A percentile compares a stretch with the other conserved stretches of the same genome.
Conservation (phyloP, 2,888 invertebrate species). For the Bombyx huttoni region DNA sequence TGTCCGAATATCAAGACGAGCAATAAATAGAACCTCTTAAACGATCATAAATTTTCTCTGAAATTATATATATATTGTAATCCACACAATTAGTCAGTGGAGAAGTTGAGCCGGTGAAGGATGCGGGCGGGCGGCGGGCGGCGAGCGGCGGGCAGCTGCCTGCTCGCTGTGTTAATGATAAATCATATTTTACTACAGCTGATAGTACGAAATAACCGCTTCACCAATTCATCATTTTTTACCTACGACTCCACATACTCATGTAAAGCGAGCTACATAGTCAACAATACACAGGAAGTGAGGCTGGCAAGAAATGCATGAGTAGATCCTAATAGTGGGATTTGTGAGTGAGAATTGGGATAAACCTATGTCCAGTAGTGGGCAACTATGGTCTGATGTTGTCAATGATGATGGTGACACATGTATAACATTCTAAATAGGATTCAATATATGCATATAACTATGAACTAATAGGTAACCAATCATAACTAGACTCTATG, state of each 20-base stretch:
- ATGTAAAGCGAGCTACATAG: no score
- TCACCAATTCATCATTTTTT: no score
- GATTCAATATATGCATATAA: no score
- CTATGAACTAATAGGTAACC: no score
- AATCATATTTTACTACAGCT: conserved; percentile 25
- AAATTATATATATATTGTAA: conserved; percentile 47
- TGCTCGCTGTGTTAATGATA: conserved; percentile 16
- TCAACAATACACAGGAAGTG: no score
- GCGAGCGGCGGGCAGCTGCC: conserved; percentile 18
- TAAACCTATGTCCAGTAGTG: not conserved
- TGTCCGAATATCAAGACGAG: conserved; percentile 56
- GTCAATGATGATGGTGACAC: no score
- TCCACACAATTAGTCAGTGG: conserved; percentile 46
- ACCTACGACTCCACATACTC: no score
- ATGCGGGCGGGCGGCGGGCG: conserved; percentile 19
- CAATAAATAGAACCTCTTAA: conserved; percentile 41
- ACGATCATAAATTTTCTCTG: conserved; percentile 35
- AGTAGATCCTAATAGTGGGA: not conserved
- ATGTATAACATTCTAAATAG: no score
- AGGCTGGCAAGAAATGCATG: no score
- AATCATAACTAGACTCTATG: no score
- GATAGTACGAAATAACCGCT: conserved; percentile 8
- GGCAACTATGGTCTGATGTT: no score
- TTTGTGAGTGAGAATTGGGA: not conserved
- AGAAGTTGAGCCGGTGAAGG: conserved; percentile 27